Conservation (phyloP, 2,888 invertebrate genomes). For the Nymphalis polychloros region DNA sequence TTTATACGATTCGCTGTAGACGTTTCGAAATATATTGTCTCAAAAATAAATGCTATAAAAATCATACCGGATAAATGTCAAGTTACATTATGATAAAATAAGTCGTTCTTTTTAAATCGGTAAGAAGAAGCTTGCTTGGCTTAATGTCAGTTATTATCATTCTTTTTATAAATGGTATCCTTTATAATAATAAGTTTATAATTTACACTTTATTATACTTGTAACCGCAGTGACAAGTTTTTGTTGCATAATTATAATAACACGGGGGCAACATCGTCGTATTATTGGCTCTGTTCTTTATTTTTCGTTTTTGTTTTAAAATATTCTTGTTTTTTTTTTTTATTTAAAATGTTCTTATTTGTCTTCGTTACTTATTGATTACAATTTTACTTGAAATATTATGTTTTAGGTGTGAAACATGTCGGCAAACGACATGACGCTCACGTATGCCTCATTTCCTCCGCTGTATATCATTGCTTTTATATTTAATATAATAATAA, state of each 20-base stretch:
- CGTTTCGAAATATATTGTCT: constrained; percentile 14
- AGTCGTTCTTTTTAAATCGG: constrained; percentile 32
- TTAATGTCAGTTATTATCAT: constrained; percentile 37
- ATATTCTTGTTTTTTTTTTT: too few relatives aligned
- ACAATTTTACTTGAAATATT: neutral
- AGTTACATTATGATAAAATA: constrained; percentile 37
- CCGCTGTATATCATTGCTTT: too few relatives aligned
- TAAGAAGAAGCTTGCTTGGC: constrained; percentile 32
- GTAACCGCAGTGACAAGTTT: constrained; percentile 36
- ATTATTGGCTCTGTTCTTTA: constrained; percentile 10
- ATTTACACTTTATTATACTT: constrained; percentile 38
- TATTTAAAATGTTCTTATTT: neutral
- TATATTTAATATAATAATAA: too few relatives aligned
- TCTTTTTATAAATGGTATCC: constrained; percentile 34
- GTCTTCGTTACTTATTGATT: neutral
- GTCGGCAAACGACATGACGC: too few relatives aligned
- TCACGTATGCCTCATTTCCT: too few relatives aligned
- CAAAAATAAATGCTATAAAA: constrained; percentile 28
- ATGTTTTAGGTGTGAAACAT: neutral
- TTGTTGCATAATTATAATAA: constrained; percentile 34
- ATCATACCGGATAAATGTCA: constrained; percentile 37
- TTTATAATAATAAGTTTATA: constrained; percentile 35
- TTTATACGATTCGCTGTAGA: neutral
- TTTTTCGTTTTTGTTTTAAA: neutral
- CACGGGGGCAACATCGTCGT: constrained; percentile 23